These are phyloP conservation scores for Falco columbarius DNA, from an alignment of 2,797 vertebrate species.

Conservation along the genomic window DNA sequence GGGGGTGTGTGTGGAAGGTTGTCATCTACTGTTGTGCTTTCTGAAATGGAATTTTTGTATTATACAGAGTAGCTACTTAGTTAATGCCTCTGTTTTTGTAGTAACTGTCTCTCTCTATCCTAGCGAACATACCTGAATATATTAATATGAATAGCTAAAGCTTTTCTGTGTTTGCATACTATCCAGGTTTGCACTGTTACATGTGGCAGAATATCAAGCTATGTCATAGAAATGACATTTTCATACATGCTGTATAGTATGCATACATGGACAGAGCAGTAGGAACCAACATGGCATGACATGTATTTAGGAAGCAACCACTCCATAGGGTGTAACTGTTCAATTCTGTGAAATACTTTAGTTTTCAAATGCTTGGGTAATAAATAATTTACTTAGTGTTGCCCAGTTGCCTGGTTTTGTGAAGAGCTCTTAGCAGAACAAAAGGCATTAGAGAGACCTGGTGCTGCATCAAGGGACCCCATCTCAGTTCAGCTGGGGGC, in stretches of 20 bases:
- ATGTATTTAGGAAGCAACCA: neutral
- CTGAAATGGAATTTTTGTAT: neutral
- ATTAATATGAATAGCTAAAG: constrained; percentile 72
- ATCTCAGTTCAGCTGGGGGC: neutral
- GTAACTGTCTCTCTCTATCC: constrained; percentile 42
- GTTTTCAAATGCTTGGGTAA: neutral
- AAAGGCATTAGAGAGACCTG: neutral
- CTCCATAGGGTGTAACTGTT: neutral
- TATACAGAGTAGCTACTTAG: neutral
- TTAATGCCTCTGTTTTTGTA: constrained; percentile 14
- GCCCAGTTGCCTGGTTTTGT: neutral
- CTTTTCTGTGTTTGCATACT: constrained; percentile 74
- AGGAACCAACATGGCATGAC: neutral
- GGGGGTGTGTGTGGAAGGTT: neutral
- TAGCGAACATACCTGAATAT: constrained; percentile 74
- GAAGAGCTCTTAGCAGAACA: neutral
- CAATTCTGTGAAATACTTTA: neutral
- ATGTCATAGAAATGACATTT: neutral
- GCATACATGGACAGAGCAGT: neutral
- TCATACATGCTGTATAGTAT: neutral
- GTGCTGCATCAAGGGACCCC: neutral
- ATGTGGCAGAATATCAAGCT: constrained; percentile 80
- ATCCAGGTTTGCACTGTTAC: constrained; percentile 61
- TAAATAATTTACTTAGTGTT: neutral
- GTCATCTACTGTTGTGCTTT: neutral